Evolutionary conservation across 2,888 invertebrate species (phyloP).

Genomic region (Apodemia hepburni): DNA sequence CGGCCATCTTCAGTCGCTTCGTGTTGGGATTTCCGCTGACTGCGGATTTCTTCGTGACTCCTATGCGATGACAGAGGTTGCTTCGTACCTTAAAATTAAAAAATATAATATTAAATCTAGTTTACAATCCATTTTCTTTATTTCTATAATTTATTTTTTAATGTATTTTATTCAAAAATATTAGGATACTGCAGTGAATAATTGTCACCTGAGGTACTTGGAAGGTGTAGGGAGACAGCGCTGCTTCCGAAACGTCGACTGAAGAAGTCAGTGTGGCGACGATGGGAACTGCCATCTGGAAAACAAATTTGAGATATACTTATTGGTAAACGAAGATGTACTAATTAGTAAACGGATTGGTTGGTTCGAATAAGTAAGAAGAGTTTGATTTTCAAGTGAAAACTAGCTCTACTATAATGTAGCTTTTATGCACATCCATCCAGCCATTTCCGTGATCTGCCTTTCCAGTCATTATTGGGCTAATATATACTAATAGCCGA

Average conservation of each 20-base stretch:
- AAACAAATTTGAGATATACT: constrained; percentile 12
- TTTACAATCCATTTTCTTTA: no score
- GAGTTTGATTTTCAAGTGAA: no score
- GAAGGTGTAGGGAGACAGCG: constrained; percentile 58
- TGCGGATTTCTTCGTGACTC: constrained; percentile 63
- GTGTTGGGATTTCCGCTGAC: constrained; percentile 48
- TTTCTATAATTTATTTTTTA: no score
- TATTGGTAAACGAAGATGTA: not conserved
- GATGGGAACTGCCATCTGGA: constrained; percentile 45
- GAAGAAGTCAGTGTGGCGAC: constrained; percentile 48
- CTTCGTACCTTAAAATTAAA: constrained; percentile 45
- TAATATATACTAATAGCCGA: no score
- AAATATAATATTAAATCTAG: no score
- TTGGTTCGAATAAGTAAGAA: no score
- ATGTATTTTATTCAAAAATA: no score
- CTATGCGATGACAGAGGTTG: constrained; percentile 54
- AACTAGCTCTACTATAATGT: no score
- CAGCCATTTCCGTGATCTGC: no score
- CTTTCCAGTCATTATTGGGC: no score
- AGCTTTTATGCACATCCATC: no score
- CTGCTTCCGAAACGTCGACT: constrained; percentile 51
- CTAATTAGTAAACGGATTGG: not conserved
- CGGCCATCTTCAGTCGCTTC: constrained; percentile 44
- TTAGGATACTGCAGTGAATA: not conserved
- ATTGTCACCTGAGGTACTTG: constrained; percentile 57